These are phyloP conservation scores for Pantherophis vulpinus DNA, from an alignment of 2,797 vertebrate genomes.

Conservation along the genomic window DNA sequence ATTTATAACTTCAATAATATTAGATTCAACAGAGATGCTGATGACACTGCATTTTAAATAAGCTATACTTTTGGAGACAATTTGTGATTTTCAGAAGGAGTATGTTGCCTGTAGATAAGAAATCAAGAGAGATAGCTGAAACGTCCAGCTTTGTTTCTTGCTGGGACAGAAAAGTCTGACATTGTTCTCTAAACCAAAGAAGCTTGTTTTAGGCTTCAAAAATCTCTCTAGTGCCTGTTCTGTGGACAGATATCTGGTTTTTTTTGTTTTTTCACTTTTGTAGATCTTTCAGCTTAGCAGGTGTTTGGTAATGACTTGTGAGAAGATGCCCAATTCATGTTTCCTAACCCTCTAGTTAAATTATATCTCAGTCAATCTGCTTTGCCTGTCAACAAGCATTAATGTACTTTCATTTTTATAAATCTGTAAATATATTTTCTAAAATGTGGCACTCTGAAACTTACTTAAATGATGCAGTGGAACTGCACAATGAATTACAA, in stretches of 20 bases:
- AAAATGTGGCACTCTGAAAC: neutral
- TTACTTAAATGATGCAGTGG: neutral
- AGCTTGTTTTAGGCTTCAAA: neutral
- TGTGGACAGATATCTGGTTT: neutral
- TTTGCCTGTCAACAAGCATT: neutral
- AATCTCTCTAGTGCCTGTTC: neutral
- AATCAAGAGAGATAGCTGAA: neutral
- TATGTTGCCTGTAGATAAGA: neutral
- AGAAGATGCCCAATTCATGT: neutral
- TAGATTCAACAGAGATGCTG: conserved; percentile 18
- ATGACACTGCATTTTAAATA: conserved; percentile 22
- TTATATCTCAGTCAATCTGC: neutral
- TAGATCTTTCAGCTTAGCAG: neutral
- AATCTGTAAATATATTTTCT: neutral
- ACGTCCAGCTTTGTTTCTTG: neutral
- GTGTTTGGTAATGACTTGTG: neutral
- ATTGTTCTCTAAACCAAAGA: neutral
- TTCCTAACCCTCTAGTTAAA: neutral
- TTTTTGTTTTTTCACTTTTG: neutral
- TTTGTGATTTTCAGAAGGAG: neutral
- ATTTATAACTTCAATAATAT: neutral
- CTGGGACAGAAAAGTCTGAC: neutral
- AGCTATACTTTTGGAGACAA: neutral
- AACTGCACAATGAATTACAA: neutral
- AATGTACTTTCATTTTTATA: neutral